phyloP scores from a whole-genome alignment of 2,113 vertebrate species.

The Oryzias celebensis region DNA sequence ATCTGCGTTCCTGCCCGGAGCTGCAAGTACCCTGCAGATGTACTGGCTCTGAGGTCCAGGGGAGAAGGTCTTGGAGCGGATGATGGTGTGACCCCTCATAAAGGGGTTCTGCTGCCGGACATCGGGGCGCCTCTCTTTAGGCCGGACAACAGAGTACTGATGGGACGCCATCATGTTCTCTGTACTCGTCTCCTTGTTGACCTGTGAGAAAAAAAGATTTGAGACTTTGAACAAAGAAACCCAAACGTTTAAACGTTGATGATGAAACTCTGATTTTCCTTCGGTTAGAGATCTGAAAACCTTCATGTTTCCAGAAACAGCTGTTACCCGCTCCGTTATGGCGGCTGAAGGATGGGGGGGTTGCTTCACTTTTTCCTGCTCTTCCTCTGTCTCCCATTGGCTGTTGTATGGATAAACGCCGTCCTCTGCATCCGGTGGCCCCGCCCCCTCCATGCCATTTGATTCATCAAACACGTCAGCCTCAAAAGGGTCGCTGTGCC shows the following conservation, averaged over 20 bases:
- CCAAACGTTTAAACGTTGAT: not conserved
- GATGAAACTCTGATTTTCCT: too few species aligned
- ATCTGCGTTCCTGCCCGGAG: rapidly evolving
- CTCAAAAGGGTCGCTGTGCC: conserved; percentile 70
- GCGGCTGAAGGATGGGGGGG: not conserved
- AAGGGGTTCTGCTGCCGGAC: conserved; percentile 83
- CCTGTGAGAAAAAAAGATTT: conserved; percentile 14
- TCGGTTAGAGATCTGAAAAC: not conserved
- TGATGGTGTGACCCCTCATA: conserved; percentile 92
- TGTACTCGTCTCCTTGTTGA: conserved; percentile 88
- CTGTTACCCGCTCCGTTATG: conserved; percentile 69
- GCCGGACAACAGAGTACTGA: conserved; percentile 84
- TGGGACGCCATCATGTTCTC: conserved; percentile 67
- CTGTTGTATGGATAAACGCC: conserved; percentile 66
- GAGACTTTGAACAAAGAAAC: not conserved
- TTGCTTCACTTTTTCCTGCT: conserved; percentile 15
- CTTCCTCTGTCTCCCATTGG: conserved; percentile 62
- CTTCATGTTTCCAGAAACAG: not conserved
- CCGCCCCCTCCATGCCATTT: conserved; percentile 64
- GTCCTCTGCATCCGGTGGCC: conserved; percentile 65
- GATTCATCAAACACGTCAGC: conserved; percentile 69
- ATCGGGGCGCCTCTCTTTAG: conserved; percentile 86
- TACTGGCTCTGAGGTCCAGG: conserved; percentile 97
- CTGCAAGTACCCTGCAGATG: conserved; percentile 89
- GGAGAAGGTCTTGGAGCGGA: conserved; percentile 97